Base-by-base conservation (phyloP, 2,888 invertebrate species). In the Drosophila bunnanda region DNA sequence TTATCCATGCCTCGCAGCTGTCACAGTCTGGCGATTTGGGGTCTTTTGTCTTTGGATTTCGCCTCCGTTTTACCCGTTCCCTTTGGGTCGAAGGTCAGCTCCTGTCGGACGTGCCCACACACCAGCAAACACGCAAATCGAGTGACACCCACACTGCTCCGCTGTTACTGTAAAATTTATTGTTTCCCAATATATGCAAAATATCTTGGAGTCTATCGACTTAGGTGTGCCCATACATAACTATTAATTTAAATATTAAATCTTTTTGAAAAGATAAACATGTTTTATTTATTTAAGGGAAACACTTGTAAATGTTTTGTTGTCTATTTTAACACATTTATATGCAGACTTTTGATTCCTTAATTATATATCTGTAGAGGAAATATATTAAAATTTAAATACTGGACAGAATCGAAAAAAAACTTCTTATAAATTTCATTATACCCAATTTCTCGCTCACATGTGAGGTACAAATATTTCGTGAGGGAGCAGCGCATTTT, bases 101-200 rank as follows among this genome's bases (percentile, higher is more conserved):
- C 56, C 48, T 72, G 67, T 78, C 66, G 76, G 74, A 85, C 76
- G 80, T 68, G 73, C 55, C 54, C 64, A 25, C 48, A 78, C 52
- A 61, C 48, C 58, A 41, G 12, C 39, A 57, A 39, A 20, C 59
- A 58, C 34, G 56, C 46, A 43, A 32, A 44, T 52, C 36, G 55
- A 44, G 55, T 48, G 56, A 57, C 69, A 64, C 54, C 28, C 55
- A 68, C 64, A 56, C 62, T 74, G 67, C 57, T 28, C 28, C 46
- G 44, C 52, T 75, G 72, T 79, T 78, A 70, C 65, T 75, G 79
- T 71, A 71, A 72, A 86, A 86, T 86, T 88, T 86, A 86, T 86
- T 86, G 88, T 86, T 88, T 88, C 79, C 83, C 85, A 86, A 86
- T 85, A 88, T 83, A 85, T 88, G 84, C 84, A 84, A 84, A 73